Evolutionary conservation across 2,888 invertebrate species (phyloP), one percentile per base, ranked within the genome.

Genomic region (Drosophila stalkeri): DNA sequence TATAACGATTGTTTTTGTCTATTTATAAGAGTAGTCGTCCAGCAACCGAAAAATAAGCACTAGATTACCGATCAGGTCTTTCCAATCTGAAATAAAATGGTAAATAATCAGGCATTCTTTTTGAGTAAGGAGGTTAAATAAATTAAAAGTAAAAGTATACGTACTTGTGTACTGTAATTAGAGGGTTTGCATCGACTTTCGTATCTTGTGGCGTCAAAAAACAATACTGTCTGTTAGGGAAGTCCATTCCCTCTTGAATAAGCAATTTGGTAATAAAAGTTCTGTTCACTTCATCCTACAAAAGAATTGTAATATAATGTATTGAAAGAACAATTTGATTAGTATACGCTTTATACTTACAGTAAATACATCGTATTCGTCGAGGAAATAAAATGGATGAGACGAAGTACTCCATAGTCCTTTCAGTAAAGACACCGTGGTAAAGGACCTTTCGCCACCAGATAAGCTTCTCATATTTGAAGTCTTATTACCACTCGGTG

Each of bases 341-440:
- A 5, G 2, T 11, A 37, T 0, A 11, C 39, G n/a, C 0, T 23
- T 9, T 9, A 16, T 35, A 68, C 92, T 92, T 91, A 97, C 98
- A 97, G 99, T 98, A 91, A 97, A 99, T 0, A 99, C 98, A 91
- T 99, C 99, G 92, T 98, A 99, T 94, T 99, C 99, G 93, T 99
- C 99, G 82, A 99, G 94, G 92, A 98, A 96, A 94, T 96, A 96
- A 93, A 99, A 99, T 0, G 99, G 99, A 89, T 97, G 95, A 90
- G 97, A 96, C 90, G 98, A 97, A 79, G 96, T 96, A 70, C 97
- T 96, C 99, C 99, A 99, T 39, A 99, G 94, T 37, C 99, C 95
- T 93, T 99, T 95, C 78, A 99, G 95, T 92, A 99, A 97, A 41
- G 98, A 97, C 12, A 99, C 97, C 0, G 99, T 99, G n/a, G 98